Percentiles rank a stretch among this genome's conserved stretches.
phyloP scores from a whole-genome alignment of 2,113 vertebrate genomes.

The Xenopus borealis region DNA sequence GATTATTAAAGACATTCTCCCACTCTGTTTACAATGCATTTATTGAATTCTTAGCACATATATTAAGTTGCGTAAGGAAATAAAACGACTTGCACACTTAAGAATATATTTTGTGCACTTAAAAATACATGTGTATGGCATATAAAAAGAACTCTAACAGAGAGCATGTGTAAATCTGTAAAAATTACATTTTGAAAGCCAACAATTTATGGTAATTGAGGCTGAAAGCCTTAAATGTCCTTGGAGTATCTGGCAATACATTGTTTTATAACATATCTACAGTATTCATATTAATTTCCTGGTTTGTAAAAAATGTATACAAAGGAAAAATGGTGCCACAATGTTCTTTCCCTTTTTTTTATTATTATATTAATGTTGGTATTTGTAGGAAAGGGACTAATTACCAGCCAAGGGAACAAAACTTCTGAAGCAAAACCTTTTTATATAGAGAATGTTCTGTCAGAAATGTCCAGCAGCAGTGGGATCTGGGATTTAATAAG shows the following conservation, averaged over 20 bases:
- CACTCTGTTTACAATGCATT: background rate
- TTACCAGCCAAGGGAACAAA: too few relatives aligned
- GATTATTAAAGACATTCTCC: conserved; percentile 29
- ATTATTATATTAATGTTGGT: too few relatives aligned
- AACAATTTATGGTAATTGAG: conserved; percentile 19
- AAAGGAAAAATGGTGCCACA: background rate
- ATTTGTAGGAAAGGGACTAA: too few relatives aligned
- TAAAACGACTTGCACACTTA: conserved; percentile 14
- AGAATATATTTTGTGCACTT: conserved; percentile 28
- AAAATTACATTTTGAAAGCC: conserved; percentile 12
- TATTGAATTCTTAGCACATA: conserved; percentile 23
- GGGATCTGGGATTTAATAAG: too few relatives aligned
- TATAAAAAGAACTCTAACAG: background rate
- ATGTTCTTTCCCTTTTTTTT: too few relatives aligned
- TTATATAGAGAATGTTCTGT: too few relatives aligned
- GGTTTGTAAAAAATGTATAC: background rate
- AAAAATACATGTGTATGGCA: conserved; percentile 28
- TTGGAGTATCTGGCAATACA: background rate
- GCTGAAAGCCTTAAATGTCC: background rate
- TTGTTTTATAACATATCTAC: background rate
- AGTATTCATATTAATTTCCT: background rate
- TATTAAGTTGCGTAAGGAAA: conserved; percentile 7
- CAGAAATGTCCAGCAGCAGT: too few relatives aligned
- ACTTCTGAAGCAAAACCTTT: too few relatives aligned
- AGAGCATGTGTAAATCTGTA: background rate